Evolutionary conservation across 2,888 invertebrate species (phyloP), one percentile per base, ranked within the genome.

Genomic region (Synanthedon formicaeformis): DNA sequence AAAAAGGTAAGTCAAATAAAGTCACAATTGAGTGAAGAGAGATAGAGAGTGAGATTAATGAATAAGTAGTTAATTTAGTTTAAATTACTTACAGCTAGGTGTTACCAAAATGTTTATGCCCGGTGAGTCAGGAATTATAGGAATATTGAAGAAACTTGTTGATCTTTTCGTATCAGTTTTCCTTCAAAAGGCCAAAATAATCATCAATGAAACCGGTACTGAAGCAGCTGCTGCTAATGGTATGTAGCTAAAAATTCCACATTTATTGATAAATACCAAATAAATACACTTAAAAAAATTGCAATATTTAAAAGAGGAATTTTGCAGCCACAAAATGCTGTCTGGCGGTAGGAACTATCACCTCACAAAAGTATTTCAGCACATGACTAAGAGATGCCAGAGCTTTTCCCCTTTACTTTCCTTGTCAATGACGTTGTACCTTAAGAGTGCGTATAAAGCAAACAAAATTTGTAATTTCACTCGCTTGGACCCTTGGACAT

Each of bases 181-280:
- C 2, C 51, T 66, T n/a, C 81, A 81, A 50, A 73, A 78, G 62
- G 68, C 69, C 48, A 61, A 49, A 41, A 56, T 80, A 1, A 56
- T 55, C 52, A 56, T 73, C 2, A 60, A 74, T 54, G 82, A 83
- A 67, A 50, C 40, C 1, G 82, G 81, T 11, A 67, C 81, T 2
- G 70, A 73, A 64, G 82, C 81, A 13, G 72, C 77, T 2, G 80
- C 69, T 12, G 78, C 71, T 16, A 81, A 69, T 56, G 74, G 81
- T 82, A 68, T 54, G 62, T 59, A 55, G 27, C 50, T 27, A 23
- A 23, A 1, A 23, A 48, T 34, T 34, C 34, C 6, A 34, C 2
- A 34, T 10, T 27, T 34, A 51, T 40, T 51, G 12, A 34, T n/a
- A n/a, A 27, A n/a, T 4, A 2, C 16, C 16, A n/a, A n/a, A n/a